Conservation (phyloP, 2,888 invertebrate genomes). For the Platycnemis pennipes region DNA sequence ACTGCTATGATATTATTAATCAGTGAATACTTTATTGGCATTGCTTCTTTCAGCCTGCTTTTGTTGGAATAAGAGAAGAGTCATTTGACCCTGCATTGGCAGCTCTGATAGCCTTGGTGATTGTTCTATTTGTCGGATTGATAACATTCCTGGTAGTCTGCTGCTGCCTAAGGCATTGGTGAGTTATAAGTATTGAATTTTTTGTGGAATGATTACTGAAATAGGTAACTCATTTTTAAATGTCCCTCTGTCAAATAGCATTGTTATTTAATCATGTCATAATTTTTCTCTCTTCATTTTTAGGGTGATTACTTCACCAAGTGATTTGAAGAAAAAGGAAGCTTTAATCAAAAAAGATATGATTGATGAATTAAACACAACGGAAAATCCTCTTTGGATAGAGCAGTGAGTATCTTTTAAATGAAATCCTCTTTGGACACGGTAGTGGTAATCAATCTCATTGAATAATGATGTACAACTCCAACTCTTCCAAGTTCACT, state of each 20-base stretch:
- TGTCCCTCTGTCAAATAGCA: no score
- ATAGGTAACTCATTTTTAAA: no score
- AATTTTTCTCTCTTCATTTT: constrained; percentile 42
- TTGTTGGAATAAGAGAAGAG: constrained; percentile 85
- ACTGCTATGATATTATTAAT: no score
- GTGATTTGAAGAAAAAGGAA: constrained; percentile 90
- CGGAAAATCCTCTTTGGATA: constrained; percentile 95
- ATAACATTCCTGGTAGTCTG: constrained; percentile 93
- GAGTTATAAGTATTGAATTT: no score
- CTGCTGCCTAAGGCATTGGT: constrained; percentile 93
- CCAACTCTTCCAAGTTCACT: no score
- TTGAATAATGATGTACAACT: no score
- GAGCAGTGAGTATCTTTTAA: constrained; percentile 88
- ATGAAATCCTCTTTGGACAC: no score
- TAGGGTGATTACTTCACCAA: constrained; percentile 90
- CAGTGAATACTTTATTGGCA: constrained; percentile 50
- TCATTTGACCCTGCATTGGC: constrained; percentile 93
- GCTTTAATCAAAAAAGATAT: constrained; percentile 91
- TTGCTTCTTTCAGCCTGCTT: constrained; percentile 81
- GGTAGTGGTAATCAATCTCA: no score
- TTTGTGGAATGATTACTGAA: no score
- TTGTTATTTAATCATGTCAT: not conserved
- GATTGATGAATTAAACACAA: constrained; percentile 92
- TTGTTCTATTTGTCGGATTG: constrained; percentile 92
- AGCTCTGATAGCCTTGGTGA: constrained; percentile 90